Conservation (phyloP, 2,113 vertebrate species). For the Psilopsiagon aymara region DNA sequence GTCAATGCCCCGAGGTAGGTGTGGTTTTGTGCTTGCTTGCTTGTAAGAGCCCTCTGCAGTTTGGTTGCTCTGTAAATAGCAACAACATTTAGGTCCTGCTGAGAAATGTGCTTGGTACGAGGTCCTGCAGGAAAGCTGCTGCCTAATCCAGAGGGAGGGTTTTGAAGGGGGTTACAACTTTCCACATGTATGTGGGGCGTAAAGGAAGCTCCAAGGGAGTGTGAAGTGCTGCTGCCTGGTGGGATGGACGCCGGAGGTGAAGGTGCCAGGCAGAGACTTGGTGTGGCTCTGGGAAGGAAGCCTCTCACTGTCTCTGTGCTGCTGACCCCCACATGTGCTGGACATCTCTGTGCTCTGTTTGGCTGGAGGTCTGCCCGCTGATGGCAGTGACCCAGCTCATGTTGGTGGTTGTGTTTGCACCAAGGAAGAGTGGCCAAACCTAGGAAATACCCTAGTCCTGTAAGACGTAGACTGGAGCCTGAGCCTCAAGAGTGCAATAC, state of each 20-base stretch:
- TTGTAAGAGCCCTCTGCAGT: background rate
- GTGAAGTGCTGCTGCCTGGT: accelerated
- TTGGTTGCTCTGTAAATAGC: background rate
- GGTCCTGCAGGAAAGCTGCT: background rate
- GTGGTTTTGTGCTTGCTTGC: background rate
- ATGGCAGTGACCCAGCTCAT: accelerated
- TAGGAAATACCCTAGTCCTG: background rate
- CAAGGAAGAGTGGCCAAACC: background rate
- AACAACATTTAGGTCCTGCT: background rate
- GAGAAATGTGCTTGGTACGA: background rate
- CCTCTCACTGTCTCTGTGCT: background rate
- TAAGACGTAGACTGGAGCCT: background rate
- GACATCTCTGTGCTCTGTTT: background rate
- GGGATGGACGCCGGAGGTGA: background rate
- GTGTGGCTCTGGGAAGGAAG: background rate
- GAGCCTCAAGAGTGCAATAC: background rate
- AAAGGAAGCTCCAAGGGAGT: accelerated
- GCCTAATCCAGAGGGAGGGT: background rate
- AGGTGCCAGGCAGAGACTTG: background rate
- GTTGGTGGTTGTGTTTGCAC: background rate
- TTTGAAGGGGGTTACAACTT: background rate
- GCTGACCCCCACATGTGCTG: background rate
- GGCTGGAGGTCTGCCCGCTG: background rate
- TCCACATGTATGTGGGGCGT: accelerated
- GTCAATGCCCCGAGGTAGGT: accelerated